Evolutionary conservation across 2,888 invertebrate species (phyloP), one percentile per base, ranked within the genome.

Genomic region (Conchocele bisecta): DNA sequence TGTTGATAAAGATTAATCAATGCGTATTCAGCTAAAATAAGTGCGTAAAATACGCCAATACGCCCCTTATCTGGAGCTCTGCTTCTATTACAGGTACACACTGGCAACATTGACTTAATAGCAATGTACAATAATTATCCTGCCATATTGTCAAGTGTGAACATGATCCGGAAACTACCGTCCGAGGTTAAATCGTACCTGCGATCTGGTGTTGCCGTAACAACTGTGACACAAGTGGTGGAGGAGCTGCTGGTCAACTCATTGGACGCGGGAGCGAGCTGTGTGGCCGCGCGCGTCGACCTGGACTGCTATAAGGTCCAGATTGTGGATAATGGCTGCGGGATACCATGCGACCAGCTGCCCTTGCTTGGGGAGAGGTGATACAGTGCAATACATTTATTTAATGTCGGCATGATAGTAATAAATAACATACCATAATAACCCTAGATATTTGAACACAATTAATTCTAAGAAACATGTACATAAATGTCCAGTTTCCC

Each of bases 271-370:
- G 92, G 93, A 74, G 93, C 95, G 1, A 93, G 93, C 20, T 94
- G 94, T 26, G 93, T 96, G 64, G 95, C 95, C 22, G 92, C 96
- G 57, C 92, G 95, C 84, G 88, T 96, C 26, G 92, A 95, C 88
- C 90, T 94, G 28, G 87, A 91, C 63, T 92, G 93, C 71, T 93
- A 93, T 82, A 93, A 92, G 78, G 92, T 96, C 77, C 95, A 95
- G 93, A 94, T 96, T 6, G 92, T 95, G 39, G 96, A 96, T 88
- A 95, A 96, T 92, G 96, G 96, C 1, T 82, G 76, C 80, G 96
- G 96, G 2, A 93, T 96, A 31, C 81, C 91, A 2, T 89, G 91
- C 81, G 84, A 90, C 28, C 93, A 94, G 86, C 92, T 96, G 69
- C 86, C 92, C 50, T 75, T 91, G 26, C 86, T 95, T 51, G 95